Base-by-base conservation (phyloP, 2,113 vertebrate species). In the Peucedramus taeniatus region DNA sequence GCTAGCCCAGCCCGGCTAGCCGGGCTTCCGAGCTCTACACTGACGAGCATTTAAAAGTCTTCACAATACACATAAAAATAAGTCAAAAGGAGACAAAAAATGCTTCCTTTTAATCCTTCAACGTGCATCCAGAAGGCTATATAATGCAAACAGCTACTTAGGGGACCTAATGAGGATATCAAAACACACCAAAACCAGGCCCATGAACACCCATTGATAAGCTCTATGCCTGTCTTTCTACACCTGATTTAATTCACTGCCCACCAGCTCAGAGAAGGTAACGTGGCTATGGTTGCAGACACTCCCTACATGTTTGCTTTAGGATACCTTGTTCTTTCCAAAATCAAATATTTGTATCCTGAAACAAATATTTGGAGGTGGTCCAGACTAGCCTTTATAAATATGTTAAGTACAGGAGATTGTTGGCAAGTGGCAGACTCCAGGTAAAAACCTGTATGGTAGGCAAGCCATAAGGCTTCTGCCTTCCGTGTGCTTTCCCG, bases 271-370 rank as follows among this genome's bases (percentile, higher is more conserved):
- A 49, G 56, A 26, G 13, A 53, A 71, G 24, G 71, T 54, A 90
- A 78, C 0, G n/a, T 59, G 69, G 75, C 74, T 74, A 13, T 5
- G 9, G 63, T 28, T 70, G 53, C 33, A 78, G 94, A 39, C 86
- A 94, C 86, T 96, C 93, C 96, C 86, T 76, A 45, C 5, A 0
- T 93, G 70, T 96, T 97, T 96, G 80, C 72, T 95, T 84, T 89
- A 75, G 88, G 69, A 96, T 92, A 95, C 83, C 57, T 89, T 89
- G 96, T 93, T 91, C 94, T 95, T 89, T 94, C 57, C 61, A 53
- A 96, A 93, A 84, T 78, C 83, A 95, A 96, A 96, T 94, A 96
- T 96, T 96, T 96, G 93, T 92, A 87, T 84, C 69, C 83, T 92
- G 92, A 93, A 96, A 95, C 90, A 95, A 97, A 87, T 94, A 93